Base-by-base conservation (phyloP, 2,113 vertebrate species). In the Stegastes partitus region DNA sequence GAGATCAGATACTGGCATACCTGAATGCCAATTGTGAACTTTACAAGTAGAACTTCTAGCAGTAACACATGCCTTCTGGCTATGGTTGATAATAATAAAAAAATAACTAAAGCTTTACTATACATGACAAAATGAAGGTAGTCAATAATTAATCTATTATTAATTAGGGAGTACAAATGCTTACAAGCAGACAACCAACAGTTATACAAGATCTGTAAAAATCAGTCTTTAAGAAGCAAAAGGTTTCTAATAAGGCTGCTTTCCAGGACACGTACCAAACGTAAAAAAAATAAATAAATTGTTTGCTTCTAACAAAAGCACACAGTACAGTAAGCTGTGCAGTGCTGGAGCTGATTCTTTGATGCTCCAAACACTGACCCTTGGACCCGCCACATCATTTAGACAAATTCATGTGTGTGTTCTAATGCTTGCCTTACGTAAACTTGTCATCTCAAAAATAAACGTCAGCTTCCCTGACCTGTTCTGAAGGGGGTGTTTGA, bases 401-500 rank as follows among this genome's bases (percentile, higher is more conserved):
- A 1, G 5, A 18, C 14, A 3, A 11, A 37, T 4, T 50, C 18
- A 6, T n/a, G 14, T 37, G 26, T 57, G 58, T 21, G 34, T n/a
- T 53, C 1, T 3, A 21, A 2, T 2, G n/a, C 26, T 9, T 8
- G 11, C 21, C 0, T 39, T 21, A 6, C 12, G 34, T 56, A 7
- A 51, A n/a, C 26, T 16, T 23, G 3, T n/a, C 11, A 3, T 28
- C 11, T 34, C 6, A 3, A 25, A 42, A 16, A 5, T 59, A 8
- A 12, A 53, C 34, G 9, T 69, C 22, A 22, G 21, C 22, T 11
- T 21, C 15, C 8, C 74, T 93, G 67, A 98, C 98, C 95, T 98
- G 96, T 99, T 99, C 86, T 99, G 98, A 87, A 99, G 96, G 79
- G 97, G 98, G 93, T 99, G 98, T 89, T 99, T 99, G 89, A 99